Percentiles rank a stretch among this genome's conserved stretches.
phyloP scores from a whole-genome alignment of 2,113 vertebrate genomes.

The Notechis scutatus region DNA sequence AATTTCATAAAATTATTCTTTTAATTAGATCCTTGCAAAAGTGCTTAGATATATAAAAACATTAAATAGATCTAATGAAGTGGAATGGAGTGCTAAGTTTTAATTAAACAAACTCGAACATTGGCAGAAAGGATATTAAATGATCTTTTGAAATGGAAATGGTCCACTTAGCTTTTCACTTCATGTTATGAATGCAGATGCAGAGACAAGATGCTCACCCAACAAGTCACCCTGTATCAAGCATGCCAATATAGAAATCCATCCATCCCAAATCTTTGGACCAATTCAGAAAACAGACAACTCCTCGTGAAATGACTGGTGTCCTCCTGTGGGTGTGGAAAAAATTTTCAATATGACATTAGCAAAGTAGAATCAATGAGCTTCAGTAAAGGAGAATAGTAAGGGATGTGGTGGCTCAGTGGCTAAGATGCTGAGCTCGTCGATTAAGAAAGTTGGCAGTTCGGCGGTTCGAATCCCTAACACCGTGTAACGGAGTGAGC shows the following conservation, averaged over 20 bases:
- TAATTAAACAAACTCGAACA: conserved; percentile 64
- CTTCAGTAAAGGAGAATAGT: too few species aligned
- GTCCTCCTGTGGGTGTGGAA: neutral
- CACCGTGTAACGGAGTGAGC: too few species aligned
- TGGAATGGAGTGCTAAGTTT: conserved; percentile 59
- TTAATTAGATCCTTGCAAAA: conserved; percentile 57
- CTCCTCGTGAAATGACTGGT: neutral
- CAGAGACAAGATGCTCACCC: conserved; percentile 38
- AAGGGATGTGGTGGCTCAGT: too few species aligned
- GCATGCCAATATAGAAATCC: neutral
- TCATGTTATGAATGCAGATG: conserved; percentile 29
- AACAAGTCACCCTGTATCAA: conserved; percentile 21
- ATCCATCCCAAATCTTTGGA: conserved; percentile 40
- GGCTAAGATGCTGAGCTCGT: too few species aligned
- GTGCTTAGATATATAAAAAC: conserved; percentile 51
- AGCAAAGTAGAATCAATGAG: neutral
- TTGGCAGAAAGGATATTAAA: conserved; percentile 53
- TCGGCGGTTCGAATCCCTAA: too few species aligned
- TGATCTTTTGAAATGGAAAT: conserved; percentile 64
- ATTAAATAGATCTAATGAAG: conserved; percentile 60
- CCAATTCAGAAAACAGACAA: neutral
- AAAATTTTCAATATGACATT: neutral
- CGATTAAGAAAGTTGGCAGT: too few species aligned
- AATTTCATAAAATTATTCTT: conserved; percentile 57
- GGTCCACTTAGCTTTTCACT: conserved; percentile 33